These are phyloP conservation scores for Bombus difficillimus DNA, from an alignment of 1,140 invertebrate species.

Conservation along the genomic window DNA sequence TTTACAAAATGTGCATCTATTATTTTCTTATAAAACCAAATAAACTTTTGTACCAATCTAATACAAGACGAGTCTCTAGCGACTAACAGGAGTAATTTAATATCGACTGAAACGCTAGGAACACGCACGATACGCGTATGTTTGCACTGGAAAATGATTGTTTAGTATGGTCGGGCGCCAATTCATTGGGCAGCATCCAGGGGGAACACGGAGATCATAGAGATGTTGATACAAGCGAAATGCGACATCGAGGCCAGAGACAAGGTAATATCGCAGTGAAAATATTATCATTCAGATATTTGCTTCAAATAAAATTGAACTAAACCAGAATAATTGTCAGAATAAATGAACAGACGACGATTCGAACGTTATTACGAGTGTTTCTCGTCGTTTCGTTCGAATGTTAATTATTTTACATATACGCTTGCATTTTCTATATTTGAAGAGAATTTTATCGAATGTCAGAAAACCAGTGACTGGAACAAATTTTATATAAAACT, in stretches of 20 bases:
- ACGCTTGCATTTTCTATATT: background rate
- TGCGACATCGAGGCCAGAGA: constrained; percentile 90
- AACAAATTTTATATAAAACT: background rate
- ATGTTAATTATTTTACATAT: background rate
- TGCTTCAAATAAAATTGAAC: background rate
- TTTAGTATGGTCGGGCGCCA: constrained; percentile 88
- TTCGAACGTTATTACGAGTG: background rate
- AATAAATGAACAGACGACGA: background rate
- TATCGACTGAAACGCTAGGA: background rate
- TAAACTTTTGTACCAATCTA: too few species aligned
- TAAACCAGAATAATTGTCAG: background rate
- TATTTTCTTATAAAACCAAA: too few species aligned
- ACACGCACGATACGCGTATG: too few species aligned
- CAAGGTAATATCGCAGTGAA: constrained; percentile 84
- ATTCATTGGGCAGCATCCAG: constrained; percentile 90
- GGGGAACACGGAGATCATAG: constrained; percentile 89
- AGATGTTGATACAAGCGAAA: constrained; percentile 87
- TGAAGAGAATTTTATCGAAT: background rate
- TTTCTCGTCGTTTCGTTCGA: background rate
- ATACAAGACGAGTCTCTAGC: too few species aligned
- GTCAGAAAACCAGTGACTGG: background rate
- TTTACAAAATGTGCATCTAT: too few species aligned
- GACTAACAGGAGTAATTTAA: background rate
- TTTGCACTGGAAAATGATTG: constrained; percentile 23
- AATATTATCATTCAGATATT: background rate